Conservation (phyloP, 92 coral and sea anemone genomes). For the Galaxea fascicularis region DNA sequence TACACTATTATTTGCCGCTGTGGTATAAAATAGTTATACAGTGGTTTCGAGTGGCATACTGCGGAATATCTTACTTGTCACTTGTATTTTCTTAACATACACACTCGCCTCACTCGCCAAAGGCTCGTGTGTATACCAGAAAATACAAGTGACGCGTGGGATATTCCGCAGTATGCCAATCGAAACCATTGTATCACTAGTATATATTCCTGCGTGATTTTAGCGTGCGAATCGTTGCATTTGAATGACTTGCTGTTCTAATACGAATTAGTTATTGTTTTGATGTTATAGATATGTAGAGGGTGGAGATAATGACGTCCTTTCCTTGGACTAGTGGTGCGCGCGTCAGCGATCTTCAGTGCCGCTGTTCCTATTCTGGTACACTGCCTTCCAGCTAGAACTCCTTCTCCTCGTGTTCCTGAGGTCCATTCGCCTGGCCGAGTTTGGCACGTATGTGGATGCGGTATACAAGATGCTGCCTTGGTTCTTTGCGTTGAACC, state of each 20-base stretch:
- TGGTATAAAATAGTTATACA: too few relatives aligned
- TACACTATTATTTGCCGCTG: too few relatives aligned
- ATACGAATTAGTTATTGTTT: slow-evolving; percentile 10
- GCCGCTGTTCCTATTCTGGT: slow-evolving; percentile 78
- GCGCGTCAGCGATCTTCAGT: slow-evolving; percentile 26
- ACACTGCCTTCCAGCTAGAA: slow-evolving; percentile 51
- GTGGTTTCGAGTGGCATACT: too few relatives aligned
- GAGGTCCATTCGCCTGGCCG: slow-evolving; percentile 66
- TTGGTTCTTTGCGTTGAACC: slow-evolving; percentile 57
- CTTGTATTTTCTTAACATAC: too few relatives aligned
- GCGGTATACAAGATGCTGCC: slow-evolving; percentile 51
- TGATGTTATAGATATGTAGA: slow-evolving; percentile 8
- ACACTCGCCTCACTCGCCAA: too few relatives aligned
- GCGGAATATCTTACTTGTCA: too few relatives aligned
- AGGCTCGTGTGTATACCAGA: too few relatives aligned
- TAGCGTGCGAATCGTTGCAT: slow-evolving; percentile 13
- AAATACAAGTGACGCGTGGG: too few relatives aligned
- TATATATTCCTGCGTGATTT: slow-evolving; percentile 14
- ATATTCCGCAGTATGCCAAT: too few relatives aligned
- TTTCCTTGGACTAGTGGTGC: slow-evolving; percentile 71
- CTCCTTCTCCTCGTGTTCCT: slow-evolving; percentile 53
- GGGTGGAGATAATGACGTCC: too few relatives aligned
- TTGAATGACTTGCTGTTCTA: slow-evolving; percentile 25
- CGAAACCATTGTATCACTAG: too few relatives aligned
- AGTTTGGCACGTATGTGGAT: slow-evolving; percentile 46